phyloP scores from a whole-genome alignment of 1,140 invertebrate genomes.

The Hypsibius dujardini region DNA sequence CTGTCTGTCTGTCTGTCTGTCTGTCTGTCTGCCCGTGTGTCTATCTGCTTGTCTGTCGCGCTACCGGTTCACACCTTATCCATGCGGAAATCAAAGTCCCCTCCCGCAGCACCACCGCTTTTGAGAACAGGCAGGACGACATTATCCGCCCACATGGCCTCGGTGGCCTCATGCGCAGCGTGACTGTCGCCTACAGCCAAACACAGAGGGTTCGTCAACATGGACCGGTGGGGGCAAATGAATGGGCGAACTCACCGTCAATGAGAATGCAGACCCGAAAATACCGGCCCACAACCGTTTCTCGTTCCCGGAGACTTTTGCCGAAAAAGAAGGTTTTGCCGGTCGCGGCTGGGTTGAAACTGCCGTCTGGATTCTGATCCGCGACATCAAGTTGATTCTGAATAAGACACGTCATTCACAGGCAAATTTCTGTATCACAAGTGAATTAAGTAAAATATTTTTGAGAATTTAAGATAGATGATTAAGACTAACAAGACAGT shows the following conservation, averaged over 20 bases:
- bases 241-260: slow-evolving; percentile 27
- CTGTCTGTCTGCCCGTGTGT: no score
- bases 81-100: slow-evolving; percentile 25
- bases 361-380: slow-evolving; percentile 29
- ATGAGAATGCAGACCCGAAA: slow-evolving; percentile 33
- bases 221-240: slow-evolving; percentile 6
- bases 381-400: slow-evolving; percentile 24
- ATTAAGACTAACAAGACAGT: no score
- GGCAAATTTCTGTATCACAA: no score
- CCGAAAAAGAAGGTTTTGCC: slow-evolving; percentile 33
- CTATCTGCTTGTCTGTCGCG: no score
- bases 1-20: no score
- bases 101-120: slow-evolving; percentile 31
- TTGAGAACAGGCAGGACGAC: slow-evolving; percentile 31
- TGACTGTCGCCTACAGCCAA: slow-evolving; percentile 28
- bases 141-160: slow-evolving; percentile 34
- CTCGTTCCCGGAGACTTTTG: slow-evolving; percentile 30
- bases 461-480: no score
- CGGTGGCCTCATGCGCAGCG: slow-evolving; percentile 31
- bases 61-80: neutral
- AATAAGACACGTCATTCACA: neutral
- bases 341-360: slow-evolving; percentile 28
- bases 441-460: no score
- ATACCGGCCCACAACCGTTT: slow-evolving; percentile 29
- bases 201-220: slow-evolving; percentile 17